Evolutionary conservation across 1,140 invertebrate genomes (phyloP).

Genomic region (Gryllus bimaculatus): DNA sequence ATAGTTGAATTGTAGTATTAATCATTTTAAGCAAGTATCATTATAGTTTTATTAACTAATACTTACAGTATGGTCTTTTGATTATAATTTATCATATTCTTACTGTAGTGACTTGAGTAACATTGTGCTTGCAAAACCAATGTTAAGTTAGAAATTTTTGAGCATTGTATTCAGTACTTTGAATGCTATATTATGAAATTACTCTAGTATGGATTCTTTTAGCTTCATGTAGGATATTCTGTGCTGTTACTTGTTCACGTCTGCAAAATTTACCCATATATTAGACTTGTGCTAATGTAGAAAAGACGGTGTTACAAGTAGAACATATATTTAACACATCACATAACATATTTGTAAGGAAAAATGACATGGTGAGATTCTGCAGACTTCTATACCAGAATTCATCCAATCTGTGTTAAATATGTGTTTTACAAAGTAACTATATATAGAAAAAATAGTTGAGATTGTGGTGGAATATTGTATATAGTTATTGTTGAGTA

Average conservation of each 20-base stretch:
- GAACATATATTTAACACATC: neutral
- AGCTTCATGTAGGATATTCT: neutral
- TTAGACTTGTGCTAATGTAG: neutral
- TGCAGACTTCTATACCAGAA: no score
- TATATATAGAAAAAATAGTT: neutral
- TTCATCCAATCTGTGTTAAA: neutral
- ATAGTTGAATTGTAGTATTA: constrained; percentile 7
- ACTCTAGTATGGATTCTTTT: neutral
- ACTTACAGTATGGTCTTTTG: neutral
- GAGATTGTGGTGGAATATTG: neutral
- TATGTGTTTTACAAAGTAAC: neutral
- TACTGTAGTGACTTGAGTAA: constrained; percentile 12
- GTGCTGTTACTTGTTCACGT: constrained; percentile 3
- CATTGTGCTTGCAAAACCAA: constrained; percentile 9
- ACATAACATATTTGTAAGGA: no score
- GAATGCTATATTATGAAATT: neutral
- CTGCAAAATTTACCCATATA: neutral
- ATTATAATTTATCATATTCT: constrained; percentile 6
- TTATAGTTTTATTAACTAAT: neutral
- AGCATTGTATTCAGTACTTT: neutral
- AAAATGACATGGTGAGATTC: no score
- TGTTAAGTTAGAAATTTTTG: neutral
- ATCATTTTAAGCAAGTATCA: constrained; percentile 2
- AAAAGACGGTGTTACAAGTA: neutral
- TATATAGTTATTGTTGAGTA: neutral